Base-by-base conservation (phyloP, 2,888 invertebrate genomes). In the Sylvicola cinctus region DNA sequence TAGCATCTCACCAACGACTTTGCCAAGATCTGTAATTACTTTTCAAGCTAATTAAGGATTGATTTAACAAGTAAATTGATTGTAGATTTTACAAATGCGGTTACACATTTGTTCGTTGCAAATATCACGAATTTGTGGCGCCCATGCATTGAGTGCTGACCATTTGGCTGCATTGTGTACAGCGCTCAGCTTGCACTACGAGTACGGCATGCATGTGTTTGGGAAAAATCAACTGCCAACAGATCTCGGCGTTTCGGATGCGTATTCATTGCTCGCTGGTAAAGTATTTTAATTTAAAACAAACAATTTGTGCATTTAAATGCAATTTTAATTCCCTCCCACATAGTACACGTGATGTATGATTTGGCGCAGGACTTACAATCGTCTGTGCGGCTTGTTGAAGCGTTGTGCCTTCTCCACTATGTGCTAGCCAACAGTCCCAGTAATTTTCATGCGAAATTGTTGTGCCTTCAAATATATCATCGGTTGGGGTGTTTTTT, bases 361-460 rank as follows among this genome's bases (percentile, higher is more conserved):
- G 66, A 66, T 43, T 37, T 66, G 49, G 68, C 71, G 4, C 45
- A 62, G 27, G 52, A 61, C 36, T 62, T 62, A 32, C 52, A 65
- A 28, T 65, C 59, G 39, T 63, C 69, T 0, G 55, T 63, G 34
- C 66, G 68, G 1, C 51, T 74, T 6, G 54, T 74, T 14, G 68
- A 71, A 39, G 76, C 75, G 0, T 52, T 80, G 3, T 66, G 73
- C 23, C 55, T 83, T 12, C 57, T 88, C 39, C 81, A 87, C 47
- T 65, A 70, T 49, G 72, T 77, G 23, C 61, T 84, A 17, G 64
- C 68, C 33, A 66, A 71, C 44, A 88, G 87, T 46, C 80, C 84
- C 0, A 74, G 83, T 42, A 91, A 88, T 62, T 87, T 83, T 54
- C 85, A 90, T 51, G 70, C 80, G 11, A 91, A 91, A 55, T 61